Conservation (phyloP, 1,140 invertebrate species). For the Drosophila takahashii region DNA sequence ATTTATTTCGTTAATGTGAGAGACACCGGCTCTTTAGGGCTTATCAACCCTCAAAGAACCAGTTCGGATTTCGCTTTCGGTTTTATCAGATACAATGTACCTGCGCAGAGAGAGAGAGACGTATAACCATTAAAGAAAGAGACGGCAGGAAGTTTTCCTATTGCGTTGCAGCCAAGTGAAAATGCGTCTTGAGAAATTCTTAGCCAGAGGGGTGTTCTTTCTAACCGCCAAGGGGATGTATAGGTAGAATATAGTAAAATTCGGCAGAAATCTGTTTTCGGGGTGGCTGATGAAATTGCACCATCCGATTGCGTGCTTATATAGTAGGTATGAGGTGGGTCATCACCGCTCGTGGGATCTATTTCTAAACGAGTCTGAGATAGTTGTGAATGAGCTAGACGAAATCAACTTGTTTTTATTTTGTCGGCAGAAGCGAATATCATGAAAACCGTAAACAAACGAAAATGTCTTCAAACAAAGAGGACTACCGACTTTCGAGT, state of each 20-base stretch:
- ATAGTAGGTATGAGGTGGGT: conserved; percentile 8
- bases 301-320: conserved; percentile 41
- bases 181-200: conserved; percentile 69
- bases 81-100: conserved; percentile 63
- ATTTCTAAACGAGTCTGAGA: conserved; percentile 59
- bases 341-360: conserved; percentile 34
- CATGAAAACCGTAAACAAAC: conserved; percentile 8
- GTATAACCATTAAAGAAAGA: conserved; percentile 2
- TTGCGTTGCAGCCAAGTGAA: conserved; percentile 53
- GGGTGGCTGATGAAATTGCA: conserved; percentile 74
- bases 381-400: conserved; percentile 66
- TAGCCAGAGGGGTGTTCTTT: conserved; percentile 35
- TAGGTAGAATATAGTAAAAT: conserved; percentile 7
- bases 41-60: conserved; percentile 67
- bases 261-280: conserved; percentile 45
- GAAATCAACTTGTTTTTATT: conserved; percentile 36
- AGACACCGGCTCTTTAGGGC: conserved; percentile 27
- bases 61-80: conserved; percentile 49
- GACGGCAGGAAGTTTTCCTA: conserved; percentile 18
- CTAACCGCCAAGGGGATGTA: conserved; percentile 2
- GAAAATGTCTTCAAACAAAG: conserved; percentile 6
- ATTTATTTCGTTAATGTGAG: conserved; percentile 10
- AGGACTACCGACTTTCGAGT: neutral
- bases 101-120: conserved; percentile 51
- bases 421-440: conserved; percentile 15